These are phyloP conservation scores for Cygnus atratus DNA, from an alignment of 2,113 vertebrate species.

Conservation along the genomic window DNA sequence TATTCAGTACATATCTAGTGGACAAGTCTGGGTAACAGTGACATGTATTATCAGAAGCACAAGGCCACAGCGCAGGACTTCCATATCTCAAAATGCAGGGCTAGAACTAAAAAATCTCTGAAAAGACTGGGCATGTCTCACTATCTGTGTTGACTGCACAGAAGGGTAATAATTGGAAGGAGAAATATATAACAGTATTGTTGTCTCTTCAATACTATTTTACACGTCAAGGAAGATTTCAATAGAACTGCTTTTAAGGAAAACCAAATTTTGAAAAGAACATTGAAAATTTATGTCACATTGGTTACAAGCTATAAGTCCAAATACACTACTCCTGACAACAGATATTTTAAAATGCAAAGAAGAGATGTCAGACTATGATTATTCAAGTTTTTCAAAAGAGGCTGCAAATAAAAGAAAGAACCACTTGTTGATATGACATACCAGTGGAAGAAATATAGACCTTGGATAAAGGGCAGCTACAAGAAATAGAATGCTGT, in stretches of 20 bases:
- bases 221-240: neutral
- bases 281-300: neutral
- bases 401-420: neutral
- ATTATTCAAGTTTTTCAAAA: neutral
- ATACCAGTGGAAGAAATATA: neutral
- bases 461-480: neutral
- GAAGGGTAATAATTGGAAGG: neutral
- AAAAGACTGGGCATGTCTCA: neutral
- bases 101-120: neutral
- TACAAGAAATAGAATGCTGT: neutral
- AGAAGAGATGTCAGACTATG: neutral
- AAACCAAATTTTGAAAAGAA: neutral
- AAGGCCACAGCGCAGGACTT: neutral
- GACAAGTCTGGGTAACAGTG: neutral
- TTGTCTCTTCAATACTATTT: neutral
- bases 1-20: neutral
- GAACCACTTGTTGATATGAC: neutral
- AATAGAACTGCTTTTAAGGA: neutral
- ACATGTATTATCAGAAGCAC: neutral
- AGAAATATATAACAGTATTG: neutral
- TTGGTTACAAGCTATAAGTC: neutral
- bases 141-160: neutral
- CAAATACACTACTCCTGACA: neutral
- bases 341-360: neutral
- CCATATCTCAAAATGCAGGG: neutral